phyloP scores from a whole-genome alignment of 2,888 invertebrate genomes.

The Sisyra nigra region DNA sequence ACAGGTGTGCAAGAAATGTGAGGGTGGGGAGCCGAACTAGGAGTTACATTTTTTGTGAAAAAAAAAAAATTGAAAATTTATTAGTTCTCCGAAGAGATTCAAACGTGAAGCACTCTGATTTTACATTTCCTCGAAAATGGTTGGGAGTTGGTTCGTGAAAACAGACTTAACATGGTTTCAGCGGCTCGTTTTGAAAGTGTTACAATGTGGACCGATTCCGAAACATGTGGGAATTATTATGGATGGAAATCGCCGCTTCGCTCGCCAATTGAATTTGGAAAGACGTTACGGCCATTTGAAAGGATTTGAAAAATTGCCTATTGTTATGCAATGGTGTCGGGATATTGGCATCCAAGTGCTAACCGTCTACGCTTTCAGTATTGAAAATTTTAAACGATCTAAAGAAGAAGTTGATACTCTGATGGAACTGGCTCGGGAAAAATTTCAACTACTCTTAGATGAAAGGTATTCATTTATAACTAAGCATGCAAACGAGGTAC shows the following conservation, averaged over 20 bases:
- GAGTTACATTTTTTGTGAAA: no score
- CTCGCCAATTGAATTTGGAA: conserved; percentile 58
- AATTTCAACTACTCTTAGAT: conserved; percentile 62
- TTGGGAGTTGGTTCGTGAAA: conserved; percentile 60
- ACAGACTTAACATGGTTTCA: conserved; percentile 61
- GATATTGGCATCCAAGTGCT: conserved; percentile 86
- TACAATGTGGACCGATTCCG: conserved; percentile 72
- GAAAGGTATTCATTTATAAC: conserved; percentile 44
- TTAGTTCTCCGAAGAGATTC: no score
- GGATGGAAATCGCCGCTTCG: conserved; percentile 95
- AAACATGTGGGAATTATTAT: conserved; percentile 93
- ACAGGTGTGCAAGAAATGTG: no score
- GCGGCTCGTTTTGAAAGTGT: conserved; percentile 50
- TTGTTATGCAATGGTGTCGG: conserved; percentile 68
- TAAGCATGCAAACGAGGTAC: no score
- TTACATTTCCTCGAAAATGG: no score
- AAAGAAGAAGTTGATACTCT: conserved; percentile 78
- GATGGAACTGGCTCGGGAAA: conserved; percentile 75
- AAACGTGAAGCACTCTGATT: no score
- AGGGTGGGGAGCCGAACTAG: no score
- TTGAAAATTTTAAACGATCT: conserved; percentile 93
- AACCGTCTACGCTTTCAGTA: conserved; percentile 97
- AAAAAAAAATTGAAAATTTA: no score
- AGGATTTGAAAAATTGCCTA: conserved; percentile 68
- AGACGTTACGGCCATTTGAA: conserved; percentile 67